Evolutionary conservation across 1,140 invertebrate genomes (phyloP), one percentile per base, ranked within the genome.

Genomic region (Eueides isabella): DNA sequence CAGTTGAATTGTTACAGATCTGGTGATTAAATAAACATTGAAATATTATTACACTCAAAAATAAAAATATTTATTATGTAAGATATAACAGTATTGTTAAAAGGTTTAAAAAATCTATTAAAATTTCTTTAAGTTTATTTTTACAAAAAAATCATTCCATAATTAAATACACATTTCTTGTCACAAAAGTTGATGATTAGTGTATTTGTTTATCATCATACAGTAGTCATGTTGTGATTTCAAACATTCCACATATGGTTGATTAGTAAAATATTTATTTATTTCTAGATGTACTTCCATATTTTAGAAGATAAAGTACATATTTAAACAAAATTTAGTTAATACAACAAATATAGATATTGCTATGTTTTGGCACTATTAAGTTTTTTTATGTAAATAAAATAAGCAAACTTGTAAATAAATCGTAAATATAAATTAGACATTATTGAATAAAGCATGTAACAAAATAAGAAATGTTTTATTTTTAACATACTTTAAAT

Each of bases 1-100:
- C 61, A 80, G 48, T 72, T 71, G 74, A 78, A 63, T 80, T 73
- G 67, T 71, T 71, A 79, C 64, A 79, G 76, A 80, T 80, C 76
- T 82, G 79, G 77, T 77, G 76, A 77, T 82, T 74, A 67, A 35
- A 61, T 72, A 62, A 66, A 44, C 61, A 71, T 65, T 61, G 28
- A 63, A 75, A 62, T 75, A 67, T 62, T 48, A 71, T 61, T 19
- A n/a, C n/a, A 19, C 48, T 61, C 26, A 19, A 61, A 61, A 61
- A 61, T 28, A 7, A 28, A 61, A n/a, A 61, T 5, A 7, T 19
- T 61, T 26, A 74, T 35, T 23, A 30, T 65, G 6, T 68, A 23
- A 41, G 38, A 41, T 41, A 19, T 55, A 55, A 23, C 19, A 55
- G 48, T 55, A 55, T 55, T 55, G 48, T 19, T n/a, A 16, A 26